Percentiles rank a stretch among this genome's conserved stretches.
Evolutionary conservation across 2,888 invertebrate species (phyloP).

Genomic region (Teleogryllus oceanicus): DNA sequence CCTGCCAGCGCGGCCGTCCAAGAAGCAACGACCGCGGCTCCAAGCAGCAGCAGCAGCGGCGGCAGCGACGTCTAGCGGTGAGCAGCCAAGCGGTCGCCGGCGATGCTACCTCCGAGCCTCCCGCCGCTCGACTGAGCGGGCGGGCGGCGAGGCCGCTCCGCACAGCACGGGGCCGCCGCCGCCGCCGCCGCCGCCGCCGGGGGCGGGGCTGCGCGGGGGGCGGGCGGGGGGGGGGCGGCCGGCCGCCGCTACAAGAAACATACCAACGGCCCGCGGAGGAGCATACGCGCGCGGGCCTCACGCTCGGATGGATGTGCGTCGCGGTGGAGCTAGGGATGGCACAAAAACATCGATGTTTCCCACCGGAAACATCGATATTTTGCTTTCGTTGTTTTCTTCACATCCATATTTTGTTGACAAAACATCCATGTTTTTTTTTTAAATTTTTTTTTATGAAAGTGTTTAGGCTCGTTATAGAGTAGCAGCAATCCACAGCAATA

Average conservation of each 20-base stretch:
- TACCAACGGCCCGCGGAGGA: not conserved
- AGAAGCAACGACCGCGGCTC: not conserved
- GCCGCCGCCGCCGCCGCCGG: not conserved
- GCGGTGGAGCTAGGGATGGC: too few species aligned
- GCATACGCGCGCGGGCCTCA: too few species aligned
- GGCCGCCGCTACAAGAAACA: not conserved
- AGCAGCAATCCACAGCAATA: too few species aligned
- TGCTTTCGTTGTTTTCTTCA: too few species aligned
- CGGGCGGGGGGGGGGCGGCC: not conserved
- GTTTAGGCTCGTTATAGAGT: too few species aligned
- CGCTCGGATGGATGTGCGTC: too few species aligned
- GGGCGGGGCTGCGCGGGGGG: not conserved
- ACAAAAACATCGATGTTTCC: too few species aligned
- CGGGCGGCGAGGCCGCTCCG: not conserved
- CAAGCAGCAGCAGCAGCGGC: not conserved
- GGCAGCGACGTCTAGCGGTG: not conserved
- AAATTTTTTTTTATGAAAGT: too few species aligned
- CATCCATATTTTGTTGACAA: too few species aligned
- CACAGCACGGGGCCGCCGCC: not conserved
- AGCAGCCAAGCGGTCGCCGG: not conserved
- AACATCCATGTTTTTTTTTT: too few species aligned
- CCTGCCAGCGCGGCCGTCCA: not conserved
- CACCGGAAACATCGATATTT: too few species aligned
- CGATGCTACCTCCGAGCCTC: not conserved
- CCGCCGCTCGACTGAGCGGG: not conserved